phyloP scores from a whole-genome alignment of 2,797 vertebrate species.

The Margarornis squamiger region DNA sequence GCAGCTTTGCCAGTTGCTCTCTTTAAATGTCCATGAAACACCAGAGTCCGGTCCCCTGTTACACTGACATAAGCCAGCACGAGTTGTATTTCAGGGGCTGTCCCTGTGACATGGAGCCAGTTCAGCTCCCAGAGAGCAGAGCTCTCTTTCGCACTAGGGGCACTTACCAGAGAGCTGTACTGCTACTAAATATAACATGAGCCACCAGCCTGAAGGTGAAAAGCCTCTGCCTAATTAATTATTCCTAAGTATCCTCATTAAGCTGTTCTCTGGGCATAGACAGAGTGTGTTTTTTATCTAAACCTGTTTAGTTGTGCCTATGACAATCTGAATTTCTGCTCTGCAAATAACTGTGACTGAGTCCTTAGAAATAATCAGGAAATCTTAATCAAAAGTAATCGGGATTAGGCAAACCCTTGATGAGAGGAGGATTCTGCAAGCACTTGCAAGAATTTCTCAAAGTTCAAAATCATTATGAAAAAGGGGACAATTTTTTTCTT shows the following conservation, averaged over 20 bases:
- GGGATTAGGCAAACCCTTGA: background rate
- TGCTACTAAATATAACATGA: background rate
- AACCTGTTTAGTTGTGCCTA: background rate
- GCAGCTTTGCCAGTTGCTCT: conserved; percentile 11
- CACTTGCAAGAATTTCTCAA: background rate
- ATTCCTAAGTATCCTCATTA: conserved; percentile 44
- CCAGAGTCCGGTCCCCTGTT: background rate
- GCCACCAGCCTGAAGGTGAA: conserved; percentile 39
- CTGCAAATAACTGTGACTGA: background rate
- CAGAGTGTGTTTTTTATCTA: background rate
- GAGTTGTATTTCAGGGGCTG: background rate
- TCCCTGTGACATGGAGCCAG: background rate
- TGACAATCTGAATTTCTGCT: conserved; percentile 17
- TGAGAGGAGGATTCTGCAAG: background rate
- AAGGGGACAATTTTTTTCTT: background rate
- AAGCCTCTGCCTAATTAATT: conserved; percentile 33
- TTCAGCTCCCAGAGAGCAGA: background rate
- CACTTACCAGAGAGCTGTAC: background rate
- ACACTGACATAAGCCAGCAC: background rate
- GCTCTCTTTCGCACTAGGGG: background rate
- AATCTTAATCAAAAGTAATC: conserved; percentile 33
- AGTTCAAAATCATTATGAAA: background rate
- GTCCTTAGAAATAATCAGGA: conserved; percentile 21
- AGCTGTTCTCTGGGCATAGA: background rate
- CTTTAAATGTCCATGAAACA: background rate